Conservation (phyloP, 2,888 invertebrate species). For the Phragmatobia fuliginosa region DNA sequence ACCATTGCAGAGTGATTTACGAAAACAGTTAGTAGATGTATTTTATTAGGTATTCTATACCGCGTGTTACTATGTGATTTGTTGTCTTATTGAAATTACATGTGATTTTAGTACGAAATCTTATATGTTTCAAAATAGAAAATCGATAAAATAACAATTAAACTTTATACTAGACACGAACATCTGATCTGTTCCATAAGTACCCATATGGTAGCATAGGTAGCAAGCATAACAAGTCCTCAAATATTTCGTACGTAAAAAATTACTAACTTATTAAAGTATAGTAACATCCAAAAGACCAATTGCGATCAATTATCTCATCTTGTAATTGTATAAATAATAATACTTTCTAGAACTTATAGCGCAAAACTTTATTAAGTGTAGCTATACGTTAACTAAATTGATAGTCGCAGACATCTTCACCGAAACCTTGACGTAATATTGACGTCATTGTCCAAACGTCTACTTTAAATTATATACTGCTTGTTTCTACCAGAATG, state of each 20-base stretch:
- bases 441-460: constrained; percentile 33
- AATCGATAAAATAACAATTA: too few species aligned
- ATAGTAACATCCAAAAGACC: not conserved
- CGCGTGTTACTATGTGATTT: too few species aligned
- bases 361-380: constrained; percentile 1
- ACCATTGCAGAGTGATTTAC: not conserved
- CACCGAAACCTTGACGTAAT: constrained; percentile 27
- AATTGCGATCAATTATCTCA: not conserved
- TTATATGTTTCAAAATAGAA: too few species aligned
- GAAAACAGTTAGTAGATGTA: not conserved
- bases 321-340: not conserved
- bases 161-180: too few species aligned
- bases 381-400: not conserved
- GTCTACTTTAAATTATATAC: constrained; percentile 12
- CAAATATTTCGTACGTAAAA: not conserved
- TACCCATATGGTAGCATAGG: too few species aligned
- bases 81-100: too few species aligned
- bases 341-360: not conserved
- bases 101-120: too few species aligned
- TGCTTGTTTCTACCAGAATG: constrained; percentile 7
- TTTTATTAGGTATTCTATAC: too few species aligned
- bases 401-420: not conserved
- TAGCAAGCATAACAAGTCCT: not conserved
- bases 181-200: too few species aligned
- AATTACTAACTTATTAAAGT: not conserved